phyloP scores from a whole-genome alignment of 1,140 invertebrate species.

The Calephelis virginiensis region DNA sequence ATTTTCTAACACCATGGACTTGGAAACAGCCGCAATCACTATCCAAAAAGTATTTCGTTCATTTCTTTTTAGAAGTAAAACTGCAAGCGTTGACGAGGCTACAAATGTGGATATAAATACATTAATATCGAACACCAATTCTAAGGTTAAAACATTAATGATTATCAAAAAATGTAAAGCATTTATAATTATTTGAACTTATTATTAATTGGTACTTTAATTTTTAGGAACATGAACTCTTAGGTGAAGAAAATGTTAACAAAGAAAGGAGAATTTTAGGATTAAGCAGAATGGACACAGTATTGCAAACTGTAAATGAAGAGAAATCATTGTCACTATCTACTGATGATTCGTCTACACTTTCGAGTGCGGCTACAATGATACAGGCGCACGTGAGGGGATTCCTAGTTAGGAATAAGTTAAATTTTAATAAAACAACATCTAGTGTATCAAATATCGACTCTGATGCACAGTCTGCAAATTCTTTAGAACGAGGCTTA shows the following conservation, averaged over 20 bases:
- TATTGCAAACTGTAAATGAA: constrained; percentile 72
- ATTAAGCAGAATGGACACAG: constrained; percentile 64
- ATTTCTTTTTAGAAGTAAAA: constrained; percentile 68
- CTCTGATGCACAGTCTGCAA: constrained; percentile 45
- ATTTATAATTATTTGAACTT: constrained; percentile 5
- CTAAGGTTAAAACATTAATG: constrained; percentile 40
- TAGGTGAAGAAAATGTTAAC: constrained; percentile 34
- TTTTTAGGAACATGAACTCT: constrained; percentile 42
- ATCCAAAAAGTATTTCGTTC: constrained; percentile 72
- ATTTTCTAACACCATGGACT: constrained; percentile 52
- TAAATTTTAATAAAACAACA: constrained; percentile 52
- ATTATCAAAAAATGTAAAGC: neutral
- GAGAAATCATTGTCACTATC: constrained; percentile 72
- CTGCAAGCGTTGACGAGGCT: constrained; percentile 58
- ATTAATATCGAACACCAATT: constrained; percentile 44
- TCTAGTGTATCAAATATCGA: constrained; percentile 53
- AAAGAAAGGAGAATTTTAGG: constrained; percentile 56
- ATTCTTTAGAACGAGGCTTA: constrained; percentile 47
- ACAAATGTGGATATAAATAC: constrained; percentile 49
- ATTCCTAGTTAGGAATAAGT: constrained; percentile 62
- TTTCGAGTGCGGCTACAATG: constrained; percentile 68
- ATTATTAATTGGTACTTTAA: neutral
- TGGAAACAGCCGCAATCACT: constrained; percentile 68
- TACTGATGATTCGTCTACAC: constrained; percentile 66
- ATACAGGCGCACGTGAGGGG: constrained; percentile 70